A percentile compares a stretch with the other conserved stretches of the same genome.
Conservation (phyloP, 2,797 vertebrate genomes). For the Poecile montanus region DNA sequence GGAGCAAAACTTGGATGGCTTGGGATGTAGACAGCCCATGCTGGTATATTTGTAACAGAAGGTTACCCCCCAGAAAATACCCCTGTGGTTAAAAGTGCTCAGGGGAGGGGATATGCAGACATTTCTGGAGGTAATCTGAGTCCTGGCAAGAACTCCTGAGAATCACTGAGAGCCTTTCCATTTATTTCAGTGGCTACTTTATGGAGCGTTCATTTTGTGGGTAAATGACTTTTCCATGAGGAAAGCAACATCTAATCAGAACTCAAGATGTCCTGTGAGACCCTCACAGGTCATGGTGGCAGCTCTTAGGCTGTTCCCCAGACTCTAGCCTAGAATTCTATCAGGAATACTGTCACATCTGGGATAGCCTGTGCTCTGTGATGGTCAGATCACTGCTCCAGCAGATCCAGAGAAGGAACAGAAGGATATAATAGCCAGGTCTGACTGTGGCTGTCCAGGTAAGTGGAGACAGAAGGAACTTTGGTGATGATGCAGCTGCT, state of each 20-base stretch:
- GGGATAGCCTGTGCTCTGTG: background rate
- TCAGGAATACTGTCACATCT: background rate
- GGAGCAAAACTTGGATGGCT: background rate
- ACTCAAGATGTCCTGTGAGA: background rate
- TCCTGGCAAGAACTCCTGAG: background rate
- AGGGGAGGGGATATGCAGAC: background rate
- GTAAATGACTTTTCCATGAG: background rate
- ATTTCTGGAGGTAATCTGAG: background rate
- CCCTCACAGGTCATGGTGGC: background rate
- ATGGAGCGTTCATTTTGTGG: background rate
- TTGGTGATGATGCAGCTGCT: background rate
- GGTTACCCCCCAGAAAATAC: background rate
- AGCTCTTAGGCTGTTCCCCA: background rate
- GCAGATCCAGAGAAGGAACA: background rate
- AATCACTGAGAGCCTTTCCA: background rate
- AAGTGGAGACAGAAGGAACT: background rate
- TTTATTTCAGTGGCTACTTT: background rate
- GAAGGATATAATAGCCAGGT: background rate
- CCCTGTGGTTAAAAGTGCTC: background rate
- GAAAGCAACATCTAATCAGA: background rate
- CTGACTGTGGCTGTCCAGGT: background rate
- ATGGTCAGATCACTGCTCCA: background rate
- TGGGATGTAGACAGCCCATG: accelerated
- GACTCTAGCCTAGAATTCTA: background rate
- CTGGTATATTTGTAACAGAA: background rate